Percentiles rank a stretch among this genome's conserved stretches.
phyloP scores from a whole-genome alignment of 2,888 invertebrate species.

The Metopia argyrocephala region DNA sequence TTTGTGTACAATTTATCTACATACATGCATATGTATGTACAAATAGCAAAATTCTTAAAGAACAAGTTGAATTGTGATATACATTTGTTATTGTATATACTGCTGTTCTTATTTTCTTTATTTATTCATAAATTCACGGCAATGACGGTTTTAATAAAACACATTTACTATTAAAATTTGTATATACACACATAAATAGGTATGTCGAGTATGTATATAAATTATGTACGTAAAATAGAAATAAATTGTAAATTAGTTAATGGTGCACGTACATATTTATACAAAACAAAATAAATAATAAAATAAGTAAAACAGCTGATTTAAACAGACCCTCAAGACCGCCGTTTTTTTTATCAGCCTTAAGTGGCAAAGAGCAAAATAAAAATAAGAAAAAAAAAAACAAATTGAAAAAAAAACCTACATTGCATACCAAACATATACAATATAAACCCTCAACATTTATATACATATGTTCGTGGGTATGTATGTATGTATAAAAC shows the following conservation, averaged over 20 bases:
- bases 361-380: neutral
- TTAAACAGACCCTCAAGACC: constrained; percentile 41
- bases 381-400: neutral
- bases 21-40: constrained; percentile 7
- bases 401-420: neutral
- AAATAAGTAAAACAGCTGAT: constrained; percentile 46
- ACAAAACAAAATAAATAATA: constrained; percentile 14
- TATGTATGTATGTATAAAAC: neutral
- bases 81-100: too few relatives aligned
- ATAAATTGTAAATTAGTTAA: constrained; percentile 50
- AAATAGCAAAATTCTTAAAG: too few relatives aligned
- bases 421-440: neutral
- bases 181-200: constrained; percentile 3
- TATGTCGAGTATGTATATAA: neutral
- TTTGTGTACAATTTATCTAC: too few relatives aligned
- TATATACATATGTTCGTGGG: neutral
- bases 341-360: constrained; percentile 11
- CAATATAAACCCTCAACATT: too few relatives aligned
- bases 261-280: constrained; percentile 30
- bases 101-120: too few relatives aligned
- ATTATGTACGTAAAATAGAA: constrained; percentile 9
- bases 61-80: too few relatives aligned
- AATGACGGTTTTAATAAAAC: too few relatives aligned
- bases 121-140: too few relatives aligned
- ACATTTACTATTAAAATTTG: neutral